Evolutionary conservation across 2,888 invertebrate genomes (phyloP).

Genomic region (Eupithecia centaureata): DNA sequence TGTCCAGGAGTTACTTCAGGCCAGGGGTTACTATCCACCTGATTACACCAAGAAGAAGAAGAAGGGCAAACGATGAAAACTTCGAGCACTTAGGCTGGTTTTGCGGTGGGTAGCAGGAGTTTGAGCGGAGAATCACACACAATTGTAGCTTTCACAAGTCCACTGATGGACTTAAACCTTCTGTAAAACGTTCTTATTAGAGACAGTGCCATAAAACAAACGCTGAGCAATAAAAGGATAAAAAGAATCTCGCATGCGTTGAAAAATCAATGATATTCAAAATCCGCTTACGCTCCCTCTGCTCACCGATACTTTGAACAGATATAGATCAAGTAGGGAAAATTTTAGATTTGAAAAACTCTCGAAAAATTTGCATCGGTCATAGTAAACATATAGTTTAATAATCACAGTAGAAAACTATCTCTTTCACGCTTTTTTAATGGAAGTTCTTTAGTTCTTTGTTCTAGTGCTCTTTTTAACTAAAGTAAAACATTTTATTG

Average conservation of each 20-base stretch:
- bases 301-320: not conserved
- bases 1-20: constrained; percentile 93
- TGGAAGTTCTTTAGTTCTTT: constrained; percentile 21
- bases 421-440: not conserved
- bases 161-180: too few relatives aligned
- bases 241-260: not conserved
- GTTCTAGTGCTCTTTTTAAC: constrained; percentile 10
- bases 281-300: not conserved
- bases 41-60: constrained; percentile 95
- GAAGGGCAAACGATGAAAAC: constrained; percentile 85
- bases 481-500: constrained; percentile 21
- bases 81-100: not conserved
- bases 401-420: not conserved
- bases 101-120: not conserved
- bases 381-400: not conserved
- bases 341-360: too few relatives aligned
- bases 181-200: not conserved
- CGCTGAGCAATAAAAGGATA: not conserved
- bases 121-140: not conserved
- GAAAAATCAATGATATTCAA: too few relatives aligned
- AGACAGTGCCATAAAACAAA: not conserved
- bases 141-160: too few relatives aligned
- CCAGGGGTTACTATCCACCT: constrained; percentile 95
- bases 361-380: too few relatives aligned
- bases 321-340: too few relatives aligned